These are phyloP conservation scores for Onthophagus sagittarius DNA, from an alignment of 2,888 invertebrate genomes.

Conservation along the genomic window DNA sequence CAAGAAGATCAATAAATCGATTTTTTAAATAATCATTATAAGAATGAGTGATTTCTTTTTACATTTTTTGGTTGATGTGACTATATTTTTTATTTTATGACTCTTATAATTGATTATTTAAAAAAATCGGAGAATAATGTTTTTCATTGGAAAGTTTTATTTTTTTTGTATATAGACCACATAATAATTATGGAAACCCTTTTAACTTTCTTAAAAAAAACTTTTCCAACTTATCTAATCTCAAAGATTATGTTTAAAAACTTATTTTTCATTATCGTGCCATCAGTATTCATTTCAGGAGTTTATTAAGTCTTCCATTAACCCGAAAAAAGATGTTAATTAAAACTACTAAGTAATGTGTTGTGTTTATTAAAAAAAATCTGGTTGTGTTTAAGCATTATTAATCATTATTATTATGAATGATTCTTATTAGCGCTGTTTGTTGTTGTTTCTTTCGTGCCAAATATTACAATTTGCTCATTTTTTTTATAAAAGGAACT, in stretches of 20 bases:
- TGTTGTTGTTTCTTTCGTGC: too few relatives aligned
- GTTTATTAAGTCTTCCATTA: not conserved
- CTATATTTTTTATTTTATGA: too few relatives aligned
- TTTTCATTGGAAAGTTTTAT: too few relatives aligned
- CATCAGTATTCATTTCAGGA: not conserved
- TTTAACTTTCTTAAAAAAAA: too few relatives aligned
- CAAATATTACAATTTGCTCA: not conserved
- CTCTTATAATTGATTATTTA: too few relatives aligned
- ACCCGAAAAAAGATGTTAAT: too few relatives aligned
- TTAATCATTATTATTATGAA: too few relatives aligned
- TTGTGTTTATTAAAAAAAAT: not conserved
- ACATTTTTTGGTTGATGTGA: too few relatives aligned
- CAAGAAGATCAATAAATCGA: not conserved
- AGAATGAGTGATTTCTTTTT: too few relatives aligned
- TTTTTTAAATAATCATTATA: not conserved
- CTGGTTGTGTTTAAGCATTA: not conserved
- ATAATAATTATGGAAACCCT: too few relatives aligned
- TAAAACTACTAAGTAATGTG: not conserved
- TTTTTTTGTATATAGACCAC: not conserved
- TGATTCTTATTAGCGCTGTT: too few relatives aligned
- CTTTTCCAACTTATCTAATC: not conserved
- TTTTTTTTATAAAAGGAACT: not conserved
- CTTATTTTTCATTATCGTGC: not conserved
- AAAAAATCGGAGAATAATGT: too few relatives aligned
- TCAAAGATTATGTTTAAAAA: not conserved